Conservation (phyloP, 2,797 vertebrate genomes). For the Chelidonichthys spinosus region DNA sequence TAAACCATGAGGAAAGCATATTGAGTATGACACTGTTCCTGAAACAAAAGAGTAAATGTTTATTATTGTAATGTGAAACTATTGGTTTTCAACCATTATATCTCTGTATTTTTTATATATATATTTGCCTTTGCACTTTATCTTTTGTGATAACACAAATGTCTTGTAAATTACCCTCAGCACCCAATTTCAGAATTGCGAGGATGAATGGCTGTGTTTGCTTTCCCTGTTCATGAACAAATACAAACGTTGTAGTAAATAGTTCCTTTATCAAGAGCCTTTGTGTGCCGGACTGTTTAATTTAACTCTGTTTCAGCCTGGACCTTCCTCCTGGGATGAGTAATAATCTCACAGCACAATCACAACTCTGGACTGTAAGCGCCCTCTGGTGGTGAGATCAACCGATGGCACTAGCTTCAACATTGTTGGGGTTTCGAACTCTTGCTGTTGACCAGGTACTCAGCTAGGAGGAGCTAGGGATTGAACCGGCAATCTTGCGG, state of each 20-base stretch:
- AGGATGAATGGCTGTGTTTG: slow-evolving; percentile 37
- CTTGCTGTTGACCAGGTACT: no score
- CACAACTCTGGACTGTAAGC: slow-evolving; percentile 8
- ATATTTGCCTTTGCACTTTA: slow-evolving; percentile 82
- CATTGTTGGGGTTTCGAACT: not conserved
- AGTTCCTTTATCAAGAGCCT: slow-evolving; percentile 30
- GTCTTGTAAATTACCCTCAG: slow-evolving; percentile 40
- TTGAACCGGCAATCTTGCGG: no score
- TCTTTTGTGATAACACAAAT: slow-evolving; percentile 57
- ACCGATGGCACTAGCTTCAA: not conserved
- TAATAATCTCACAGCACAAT: not conserved
- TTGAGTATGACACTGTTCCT: slow-evolving; percentile 66
- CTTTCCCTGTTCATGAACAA: slow-evolving; percentile 18
- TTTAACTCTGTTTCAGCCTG: not conserved
- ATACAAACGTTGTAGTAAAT: slow-evolving; percentile 57
- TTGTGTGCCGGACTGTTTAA: not conserved
- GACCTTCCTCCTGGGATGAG: not conserved
- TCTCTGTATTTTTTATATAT: slow-evolving; percentile 37
- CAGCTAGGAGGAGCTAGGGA: no score
- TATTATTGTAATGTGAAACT: slow-evolving; percentile 72
- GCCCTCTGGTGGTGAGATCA: slow-evolving; percentile 52
- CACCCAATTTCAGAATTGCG: slow-evolving; percentile 8
- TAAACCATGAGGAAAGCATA: slow-evolving; percentile 46
- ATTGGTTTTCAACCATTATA: slow-evolving; percentile 51
- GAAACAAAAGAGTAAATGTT: slow-evolving; percentile 55